phyloP scores from a whole-genome alignment of 2,888 invertebrate genomes.

The Patella pellucida region DNA sequence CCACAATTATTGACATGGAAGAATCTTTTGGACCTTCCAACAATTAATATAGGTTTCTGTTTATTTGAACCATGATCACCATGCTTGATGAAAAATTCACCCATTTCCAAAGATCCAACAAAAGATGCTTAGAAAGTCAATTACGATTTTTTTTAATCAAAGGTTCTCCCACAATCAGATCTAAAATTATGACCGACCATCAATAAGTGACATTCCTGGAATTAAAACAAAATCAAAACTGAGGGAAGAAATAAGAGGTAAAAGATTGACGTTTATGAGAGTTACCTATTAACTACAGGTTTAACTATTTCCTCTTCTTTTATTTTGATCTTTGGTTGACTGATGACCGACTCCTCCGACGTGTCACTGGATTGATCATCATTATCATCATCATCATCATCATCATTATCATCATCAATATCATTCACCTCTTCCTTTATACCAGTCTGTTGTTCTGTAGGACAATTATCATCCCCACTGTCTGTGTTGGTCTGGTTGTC shows the following conservation, averaged over 20 bases:
- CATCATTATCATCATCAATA: constrained; percentile 18
- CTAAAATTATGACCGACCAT: no score
- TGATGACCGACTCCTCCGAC: background rate
- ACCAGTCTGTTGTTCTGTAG: constrained; percentile 21
- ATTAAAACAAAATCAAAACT: no score
- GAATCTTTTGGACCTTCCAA: no score
- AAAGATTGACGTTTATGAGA: background rate
- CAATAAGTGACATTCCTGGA: no score
- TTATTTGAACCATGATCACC: no score
- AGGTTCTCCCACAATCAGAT: no score
- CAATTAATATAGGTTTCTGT: no score
- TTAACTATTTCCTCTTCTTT: background rate
- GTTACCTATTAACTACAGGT: background rate
- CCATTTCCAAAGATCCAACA: no score
- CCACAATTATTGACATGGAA: no score
- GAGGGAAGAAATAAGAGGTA: background rate
- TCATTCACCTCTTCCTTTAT: constrained; percentile 27
- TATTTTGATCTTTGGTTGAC: background rate
- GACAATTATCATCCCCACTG: background rate
- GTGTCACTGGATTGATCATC: constrained; percentile 53
- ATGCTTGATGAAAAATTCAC: no score
- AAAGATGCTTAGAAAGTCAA: no score
- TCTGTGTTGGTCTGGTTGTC: background rate
- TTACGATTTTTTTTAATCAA: no score
- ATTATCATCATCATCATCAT: constrained; percentile 16